Conservation (phyloP, 2,113 vertebrate species). For the Carollia perspicillata region DNA sequence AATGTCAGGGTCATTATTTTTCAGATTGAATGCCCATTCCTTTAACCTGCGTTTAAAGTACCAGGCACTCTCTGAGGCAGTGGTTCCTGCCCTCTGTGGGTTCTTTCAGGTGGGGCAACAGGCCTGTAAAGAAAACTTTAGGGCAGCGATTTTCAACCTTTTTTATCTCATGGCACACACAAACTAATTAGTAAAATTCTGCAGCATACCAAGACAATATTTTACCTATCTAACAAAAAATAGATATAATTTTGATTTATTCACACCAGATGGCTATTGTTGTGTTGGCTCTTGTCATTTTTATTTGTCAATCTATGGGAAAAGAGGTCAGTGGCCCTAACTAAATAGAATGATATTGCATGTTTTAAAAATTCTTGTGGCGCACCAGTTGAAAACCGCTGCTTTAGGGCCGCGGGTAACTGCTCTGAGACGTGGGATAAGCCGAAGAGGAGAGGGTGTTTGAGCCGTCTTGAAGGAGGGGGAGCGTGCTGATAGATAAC, state of each 20-base stretch:
- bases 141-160: background rate
- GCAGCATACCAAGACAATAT: background rate
- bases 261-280: background rate
- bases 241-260: background rate
- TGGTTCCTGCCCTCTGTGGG: background rate
- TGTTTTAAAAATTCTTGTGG: background rate
- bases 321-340: background rate
- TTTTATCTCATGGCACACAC: background rate
- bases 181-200: background rate
- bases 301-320: background rate
- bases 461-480: background rate
- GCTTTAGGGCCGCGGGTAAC: background rate
- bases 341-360: background rate
- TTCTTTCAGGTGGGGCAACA: background rate
- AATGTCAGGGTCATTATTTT: background rate
- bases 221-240: background rate
- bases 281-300: background rate
- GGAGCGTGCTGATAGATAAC: background rate
- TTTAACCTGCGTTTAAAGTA: background rate
- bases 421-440: background rate
- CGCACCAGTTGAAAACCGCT: background rate
- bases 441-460: background rate
- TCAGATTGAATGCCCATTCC: background rate
- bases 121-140: background rate
- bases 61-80: background rate